phyloP scores from a whole-genome alignment of 2,888 invertebrate genomes.

The Tuta absoluta region DNA sequence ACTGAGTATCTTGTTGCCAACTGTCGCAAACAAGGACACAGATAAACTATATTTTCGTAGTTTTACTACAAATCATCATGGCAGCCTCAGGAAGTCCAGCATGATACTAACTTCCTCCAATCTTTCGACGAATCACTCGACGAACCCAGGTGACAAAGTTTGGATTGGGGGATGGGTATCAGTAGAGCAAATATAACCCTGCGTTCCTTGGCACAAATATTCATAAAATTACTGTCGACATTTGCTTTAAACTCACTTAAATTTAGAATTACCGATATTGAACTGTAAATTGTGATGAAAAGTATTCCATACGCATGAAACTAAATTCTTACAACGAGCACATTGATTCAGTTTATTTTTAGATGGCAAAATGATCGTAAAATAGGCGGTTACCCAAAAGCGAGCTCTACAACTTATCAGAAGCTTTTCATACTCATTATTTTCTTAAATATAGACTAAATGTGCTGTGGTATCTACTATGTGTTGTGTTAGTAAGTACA shows the following conservation, averaged over 20 bases:
- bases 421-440: not conserved
- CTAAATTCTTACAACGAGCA: not conserved
- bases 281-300: constrained; percentile 8
- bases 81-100: no score
- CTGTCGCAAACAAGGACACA: no score
- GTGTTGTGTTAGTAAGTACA: not conserved
- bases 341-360: not conserved
- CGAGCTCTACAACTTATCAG: not conserved
- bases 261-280: not conserved
- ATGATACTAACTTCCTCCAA: no score
- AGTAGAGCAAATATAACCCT: no score
- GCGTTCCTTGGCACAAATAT: not conserved
- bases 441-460: not conserved
- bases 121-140: no score
- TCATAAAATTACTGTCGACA: not conserved
- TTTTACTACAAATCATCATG: no score
- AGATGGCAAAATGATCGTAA: not conserved
- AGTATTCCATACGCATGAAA: not conserved
- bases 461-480: not conserved
- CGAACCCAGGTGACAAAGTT: no score
- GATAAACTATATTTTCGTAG: no score
- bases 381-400: not conserved
- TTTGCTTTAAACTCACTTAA: not conserved
- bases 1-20: no score
- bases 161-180: no score